phyloP scores from a whole-genome alignment of 2,797 vertebrate genomes.

The Chelmon rostratus region DNA sequence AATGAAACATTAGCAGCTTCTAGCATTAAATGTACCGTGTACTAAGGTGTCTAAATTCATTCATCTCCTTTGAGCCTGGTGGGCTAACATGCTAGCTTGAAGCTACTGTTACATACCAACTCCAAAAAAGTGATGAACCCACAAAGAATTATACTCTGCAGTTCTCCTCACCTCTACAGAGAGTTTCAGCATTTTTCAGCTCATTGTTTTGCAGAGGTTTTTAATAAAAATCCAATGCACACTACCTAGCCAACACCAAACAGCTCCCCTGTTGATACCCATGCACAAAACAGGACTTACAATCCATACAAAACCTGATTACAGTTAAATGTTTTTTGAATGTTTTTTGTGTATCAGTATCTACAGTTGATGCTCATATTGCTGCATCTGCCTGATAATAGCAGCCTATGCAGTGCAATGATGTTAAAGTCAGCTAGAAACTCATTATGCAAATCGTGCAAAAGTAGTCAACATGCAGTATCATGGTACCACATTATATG shows the following conservation, averaged over 20 bases:
- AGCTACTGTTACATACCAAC: background rate
- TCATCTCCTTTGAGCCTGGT: background rate
- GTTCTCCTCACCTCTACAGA: background rate
- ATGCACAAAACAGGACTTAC: slow-evolving; percentile 2
- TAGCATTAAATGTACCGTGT: background rate
- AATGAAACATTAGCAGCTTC: background rate
- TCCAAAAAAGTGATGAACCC: background rate
- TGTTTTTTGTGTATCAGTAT: background rate
- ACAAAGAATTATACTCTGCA: background rate
- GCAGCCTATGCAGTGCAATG: background rate
- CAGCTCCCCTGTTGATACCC: slow-evolving; percentile 6
- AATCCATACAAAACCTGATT: slow-evolving; percentile 16
- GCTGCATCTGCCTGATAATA: background rate
- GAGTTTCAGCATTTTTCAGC: background rate
- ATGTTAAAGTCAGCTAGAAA: slow-evolving; percentile 11
- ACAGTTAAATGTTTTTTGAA: background rate
- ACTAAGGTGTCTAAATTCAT: background rate
- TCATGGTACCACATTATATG: background rate
- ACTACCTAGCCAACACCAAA: background rate
- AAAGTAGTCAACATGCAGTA: slow-evolving; percentile 20
- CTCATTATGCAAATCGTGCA: slow-evolving; percentile 22
- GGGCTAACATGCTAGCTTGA: slow-evolving; percentile 2
- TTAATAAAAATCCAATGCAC: background rate
- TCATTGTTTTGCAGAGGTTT: background rate
- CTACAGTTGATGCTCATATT: background rate